Base-by-base conservation (phyloP, 1,140 invertebrate genomes). In the Cotesia vestalis region DNA sequence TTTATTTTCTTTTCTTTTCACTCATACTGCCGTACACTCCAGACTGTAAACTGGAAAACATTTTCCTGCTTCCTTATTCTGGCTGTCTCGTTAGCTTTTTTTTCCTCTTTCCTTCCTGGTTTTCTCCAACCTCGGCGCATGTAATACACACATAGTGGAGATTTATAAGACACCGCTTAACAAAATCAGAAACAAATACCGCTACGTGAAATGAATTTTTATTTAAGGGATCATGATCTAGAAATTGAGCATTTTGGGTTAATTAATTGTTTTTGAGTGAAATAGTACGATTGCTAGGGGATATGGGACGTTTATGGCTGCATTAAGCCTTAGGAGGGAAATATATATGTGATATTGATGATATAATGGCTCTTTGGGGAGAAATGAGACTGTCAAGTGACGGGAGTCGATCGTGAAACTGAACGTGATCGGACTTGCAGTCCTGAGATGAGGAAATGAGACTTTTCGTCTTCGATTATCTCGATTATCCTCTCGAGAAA, bases 401-500 rank as follows among this genome's bases (percentile, higher is more conserved):
- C 61, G 38, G 11, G 12, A 20, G 60, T 63, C 69, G 40, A 71
- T 71, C 17, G 59, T 63, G 5, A 46, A 2, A 46, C 5, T 14
- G 63, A 66, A 71, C 69, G 61, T 71, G 69, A 71, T 71, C 62
- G 34, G 69, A 71, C 61, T 71, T 64, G 11, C 38, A 38, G n/a
- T 46, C 40, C 6, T 11, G 6, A 6, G 40, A 46, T 55, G 66
- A 67, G 66, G 51, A 67, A 67, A 67, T 67, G 20, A 67, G 69
- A 46, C 6, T 46, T 71, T 66, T 71, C 62, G 52, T 63, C 69
- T 57, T 71, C 69, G 62, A 71, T 71, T 71, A 71, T 71, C 62
- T 71, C 62, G 46, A 71, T 71, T 71, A 71, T 71, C 69, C 69
- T 63, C 69, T 66, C 62, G 69, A 71, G 69, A 36, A 71, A 71